Evolutionary conservation across 2,888 invertebrate species (phyloP), one percentile per base, ranked within the genome.

Genomic region (Orchesellides sinensis): DNA sequence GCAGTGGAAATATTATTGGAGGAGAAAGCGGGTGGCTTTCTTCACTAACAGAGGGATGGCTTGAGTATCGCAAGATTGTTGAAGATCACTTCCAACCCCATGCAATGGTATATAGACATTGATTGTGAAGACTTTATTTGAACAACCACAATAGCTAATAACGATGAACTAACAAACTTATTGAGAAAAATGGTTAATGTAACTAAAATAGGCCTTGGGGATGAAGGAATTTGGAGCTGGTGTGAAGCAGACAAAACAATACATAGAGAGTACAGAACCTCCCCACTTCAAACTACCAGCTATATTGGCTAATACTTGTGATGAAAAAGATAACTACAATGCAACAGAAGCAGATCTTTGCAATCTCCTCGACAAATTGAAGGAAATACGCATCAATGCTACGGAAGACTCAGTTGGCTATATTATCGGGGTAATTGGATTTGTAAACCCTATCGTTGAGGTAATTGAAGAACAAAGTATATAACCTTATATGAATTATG

Each of bases 1-100:
- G 54, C 3, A 75, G 84, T 54, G 87, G 87, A 19, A 87, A 86
- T 68, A 29, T 86, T 10, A 83, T 87, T 35, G 86, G 87, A 1
- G 88, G 87, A 5, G 86, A 86, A 69, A 86, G 75, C 63, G 88
- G 88, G 0, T 87, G 86, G 83, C 14, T 87, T 3, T 72, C 84
- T 49, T 12, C 75, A 0, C 21, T 27, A 23, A 19, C 6, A 23
- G 12, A 56, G 29, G 68, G 40, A 17, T 63, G 49, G 72, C 14
- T 8, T 2, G 23, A 29, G 10, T 87, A 69, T 69, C 85, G 86
- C 8, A 23, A 52, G 5, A 10, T 83, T 10, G 27, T 83, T 0
- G 12, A 47, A n/a, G 25, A 73, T 0, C 49, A 59, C 23, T 83
- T 84, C 49, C 63, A 65, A n/a, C 85, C 85, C 0, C 17, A 54